A percentile compares a stretch with the other conserved stretches of the same genome.
Evolutionary conservation across 2,888 invertebrate species (phyloP).

Genomic region (Volucella inflata): DNA sequence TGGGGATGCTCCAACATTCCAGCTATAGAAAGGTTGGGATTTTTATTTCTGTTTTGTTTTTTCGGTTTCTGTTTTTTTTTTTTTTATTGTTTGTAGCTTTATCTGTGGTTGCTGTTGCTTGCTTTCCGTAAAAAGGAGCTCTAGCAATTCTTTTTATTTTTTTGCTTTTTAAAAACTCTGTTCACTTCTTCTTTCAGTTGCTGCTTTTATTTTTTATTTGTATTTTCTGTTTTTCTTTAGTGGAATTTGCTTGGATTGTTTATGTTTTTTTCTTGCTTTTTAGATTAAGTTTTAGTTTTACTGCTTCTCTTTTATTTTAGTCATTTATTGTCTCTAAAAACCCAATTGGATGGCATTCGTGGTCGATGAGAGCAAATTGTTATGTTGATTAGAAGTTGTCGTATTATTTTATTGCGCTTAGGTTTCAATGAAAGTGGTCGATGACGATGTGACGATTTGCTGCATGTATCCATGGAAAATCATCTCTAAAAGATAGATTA

Average conservation of each 20-base stretch:
- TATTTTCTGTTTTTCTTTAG: slow-evolving; percentile 14
- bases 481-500: slow-evolving; percentile 75
- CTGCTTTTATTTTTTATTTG: slow-evolving; percentile 9
- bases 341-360: slow-evolving; percentile 48
- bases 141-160: not conserved
- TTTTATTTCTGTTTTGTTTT: slow-evolving; percentile 1
- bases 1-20: slow-evolving; percentile 84
- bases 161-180: slow-evolving; percentile 19
- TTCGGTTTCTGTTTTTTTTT: slow-evolving; percentile 7
- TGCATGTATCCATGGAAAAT: slow-evolving; percentile 75
- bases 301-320: slow-evolving; percentile 23
- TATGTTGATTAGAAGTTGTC: slow-evolving; percentile 67
- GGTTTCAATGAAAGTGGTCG: slow-evolving; percentile 69
- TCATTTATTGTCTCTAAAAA: slow-evolving; percentile 52
- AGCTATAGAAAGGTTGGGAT: slow-evolving; percentile 71
- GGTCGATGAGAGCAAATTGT: slow-evolving; percentile 51
- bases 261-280: slow-evolving; percentile 10
- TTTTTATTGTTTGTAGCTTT: slow-evolving; percentile 3
- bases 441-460: slow-evolving; percentile 63
- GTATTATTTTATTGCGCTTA: slow-evolving; percentile 57
- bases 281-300: not conserved
- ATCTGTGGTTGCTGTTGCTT: slow-evolving; percentile 62
- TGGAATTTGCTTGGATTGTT: slow-evolving; percentile 2
- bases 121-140: slow-evolving; percentile 66
- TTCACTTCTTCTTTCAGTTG: not conserved